Evolutionary conservation across 2,888 invertebrate genomes (phyloP), one percentile per base, ranked within the genome.

Genomic region (Himalopsyche anomala): DNA sequence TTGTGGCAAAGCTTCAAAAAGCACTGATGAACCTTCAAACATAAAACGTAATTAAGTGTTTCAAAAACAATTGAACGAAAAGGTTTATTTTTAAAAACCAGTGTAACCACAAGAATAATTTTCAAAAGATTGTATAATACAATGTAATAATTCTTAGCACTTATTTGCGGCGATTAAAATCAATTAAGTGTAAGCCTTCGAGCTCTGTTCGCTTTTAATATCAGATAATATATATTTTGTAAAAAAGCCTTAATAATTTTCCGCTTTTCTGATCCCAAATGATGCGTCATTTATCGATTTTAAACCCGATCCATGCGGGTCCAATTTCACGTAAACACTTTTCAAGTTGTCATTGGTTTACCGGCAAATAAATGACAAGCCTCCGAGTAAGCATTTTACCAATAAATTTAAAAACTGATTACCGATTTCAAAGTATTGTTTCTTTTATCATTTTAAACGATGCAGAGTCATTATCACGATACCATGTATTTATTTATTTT

Each of bases 231-330:
- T 62, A 62, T 28, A 2, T 62, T 62, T 0, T 12, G 8, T n/a
- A 6, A 62, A 62, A 62, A 62, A 19, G 19, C 2, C 19, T 4
- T 5, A 19, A 6, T 19, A 19, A 62, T 62, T 62, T 62, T 28
- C 28, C 62, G 62, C 62, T 28, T 62, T 62, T 62, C 62, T 62
- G 62, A 62, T 19, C 8, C 19, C 28, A 62, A 62, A 62, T 62
- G 62, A 62, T 19, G 62, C 62, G 62, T 62, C 11, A 9, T 19
- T 19, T 62, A 62, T 62, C 19, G 62, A 62, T 62, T 62, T 19
- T 19, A 8, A 62, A 19, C 19, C 62, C 9, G 62, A 62, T n/a
- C 62, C 62, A 62, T 62, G 62, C 62, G 62, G 62, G 62, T 62
- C 62, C 62, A 28, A 62, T 62, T 19, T 62, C 62, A 62, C 62